These are phyloP conservation scores for Balearica regulorum DNA, from an alignment of 2,797 vertebrate species.

Conservation along the genomic window DNA sequence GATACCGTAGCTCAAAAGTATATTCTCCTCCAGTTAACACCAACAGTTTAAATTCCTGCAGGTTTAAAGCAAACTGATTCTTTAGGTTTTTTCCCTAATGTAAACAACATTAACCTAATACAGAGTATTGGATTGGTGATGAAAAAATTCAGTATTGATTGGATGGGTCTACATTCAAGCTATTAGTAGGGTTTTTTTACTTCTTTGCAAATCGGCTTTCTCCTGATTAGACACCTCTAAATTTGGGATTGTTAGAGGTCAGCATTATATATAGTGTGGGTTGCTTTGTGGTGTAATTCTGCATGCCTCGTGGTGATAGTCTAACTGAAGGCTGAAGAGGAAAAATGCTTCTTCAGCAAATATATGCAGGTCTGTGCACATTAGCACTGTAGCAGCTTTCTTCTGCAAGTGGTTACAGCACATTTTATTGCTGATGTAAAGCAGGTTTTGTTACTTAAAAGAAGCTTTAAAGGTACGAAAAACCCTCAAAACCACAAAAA, in stretches of 20 bases:
- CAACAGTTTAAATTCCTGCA: neutral
- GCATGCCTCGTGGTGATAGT: neutral
- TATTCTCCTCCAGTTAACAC: neutral
- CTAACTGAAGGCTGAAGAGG: neutral
- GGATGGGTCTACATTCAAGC: neutral
- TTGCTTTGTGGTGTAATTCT: neutral
- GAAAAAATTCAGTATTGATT: neutral
- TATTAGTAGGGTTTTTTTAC: neutral
- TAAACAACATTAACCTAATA: neutral
- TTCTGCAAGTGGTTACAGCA: neutral
- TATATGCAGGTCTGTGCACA: neutral
- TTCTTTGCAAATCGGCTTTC: neutral
- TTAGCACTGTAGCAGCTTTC: neutral
- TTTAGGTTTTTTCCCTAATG: neutral
- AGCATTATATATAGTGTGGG: neutral
- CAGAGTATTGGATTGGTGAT: neutral
- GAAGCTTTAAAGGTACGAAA: neutral
- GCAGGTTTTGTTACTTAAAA: neutral
- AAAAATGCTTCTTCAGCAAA: neutral
- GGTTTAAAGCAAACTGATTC: neutral
- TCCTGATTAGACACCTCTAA: neutral
- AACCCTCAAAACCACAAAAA: neutral
- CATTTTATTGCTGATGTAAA: neutral
- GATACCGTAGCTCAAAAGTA: neutral
- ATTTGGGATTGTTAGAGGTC: neutral